These are phyloP conservation scores for Habroteleia sp. DNA, from an alignment of 2,888 invertebrate species.

Conservation along the genomic window DNA sequence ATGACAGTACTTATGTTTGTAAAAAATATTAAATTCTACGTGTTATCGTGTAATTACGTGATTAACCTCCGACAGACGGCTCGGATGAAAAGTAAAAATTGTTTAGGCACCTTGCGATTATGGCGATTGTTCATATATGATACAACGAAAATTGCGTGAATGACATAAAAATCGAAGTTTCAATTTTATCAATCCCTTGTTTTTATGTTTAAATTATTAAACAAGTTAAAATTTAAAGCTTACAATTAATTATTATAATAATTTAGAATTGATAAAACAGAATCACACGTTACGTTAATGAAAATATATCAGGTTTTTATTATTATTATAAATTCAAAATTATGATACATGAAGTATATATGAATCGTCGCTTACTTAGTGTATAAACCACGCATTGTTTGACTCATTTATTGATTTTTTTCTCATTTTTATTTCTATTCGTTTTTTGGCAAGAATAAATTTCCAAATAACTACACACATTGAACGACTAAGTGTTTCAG, in stretches of 20 bases:
- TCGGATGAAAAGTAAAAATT: conserved; percentile 52
- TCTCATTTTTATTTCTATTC: conserved; percentile 21
- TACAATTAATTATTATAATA: neutral
- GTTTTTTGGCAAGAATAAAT: conserved; percentile 65
- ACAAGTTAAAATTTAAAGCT: neutral
- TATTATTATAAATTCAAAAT: conserved; percentile 18
- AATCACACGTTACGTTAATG: conserved; percentile 4
- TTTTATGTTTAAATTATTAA: neutral
- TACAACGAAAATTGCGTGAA: conserved; percentile 37
- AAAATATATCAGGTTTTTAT: conserved; percentile 28
- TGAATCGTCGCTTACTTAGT: conserved; percentile 28
- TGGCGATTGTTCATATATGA: conserved; percentile 61
- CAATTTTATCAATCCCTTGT: conserved; percentile 2
- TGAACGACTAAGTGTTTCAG: conserved; percentile 49
- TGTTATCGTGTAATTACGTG: conserved; percentile 24
- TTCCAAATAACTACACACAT: conserved; percentile 61
- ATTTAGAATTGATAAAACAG: conserved; percentile 21
- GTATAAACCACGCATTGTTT: conserved; percentile 44
- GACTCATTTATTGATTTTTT: conserved; percentile 35
- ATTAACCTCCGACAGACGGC: conserved; percentile 13
- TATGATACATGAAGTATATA: conserved; percentile 21
- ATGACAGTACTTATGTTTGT: conserved; percentile 55
- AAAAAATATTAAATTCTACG: conserved; percentile 39
- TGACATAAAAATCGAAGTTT: conserved; percentile 5
- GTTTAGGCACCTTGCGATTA: conserved; percentile 69